Evolutionary conservation across 2,888 invertebrate genomes (phyloP).

Genomic region (Drosophila stalkeri): DNA sequence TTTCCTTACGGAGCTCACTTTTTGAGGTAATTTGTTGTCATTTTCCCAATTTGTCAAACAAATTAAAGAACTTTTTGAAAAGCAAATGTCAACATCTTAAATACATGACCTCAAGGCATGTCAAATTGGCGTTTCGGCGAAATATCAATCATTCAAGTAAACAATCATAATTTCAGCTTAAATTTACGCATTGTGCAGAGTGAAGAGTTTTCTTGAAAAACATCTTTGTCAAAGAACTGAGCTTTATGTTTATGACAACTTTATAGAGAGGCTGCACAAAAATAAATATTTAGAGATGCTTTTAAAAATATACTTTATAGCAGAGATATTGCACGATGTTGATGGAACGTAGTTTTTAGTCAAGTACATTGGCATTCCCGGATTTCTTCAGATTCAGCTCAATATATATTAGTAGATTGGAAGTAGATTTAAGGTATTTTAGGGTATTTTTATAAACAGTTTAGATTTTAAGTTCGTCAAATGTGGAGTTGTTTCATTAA

Average conservation of each 20-base stretch:
- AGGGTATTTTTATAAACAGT: too few species aligned
- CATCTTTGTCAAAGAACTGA: not conserved
- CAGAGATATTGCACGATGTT: not conserved
- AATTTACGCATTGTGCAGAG: constrained; percentile 13
- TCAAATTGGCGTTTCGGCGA: not conserved
- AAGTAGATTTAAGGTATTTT: too few species aligned
- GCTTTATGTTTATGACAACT: not conserved
- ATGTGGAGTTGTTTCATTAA: too few species aligned
- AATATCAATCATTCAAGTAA: constrained; percentile 31
- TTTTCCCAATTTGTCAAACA: not conserved
- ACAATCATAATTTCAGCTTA: constrained; percentile 35
- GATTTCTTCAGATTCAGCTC: not conserved
- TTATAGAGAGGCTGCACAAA: not conserved
- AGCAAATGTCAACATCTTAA: constrained; percentile 2
- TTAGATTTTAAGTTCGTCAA: too few species aligned
- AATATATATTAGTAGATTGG: not conserved
- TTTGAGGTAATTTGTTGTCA: too few species aligned
- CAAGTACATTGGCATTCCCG: not conserved
- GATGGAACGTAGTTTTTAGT: not conserved
- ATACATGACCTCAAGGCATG: not conserved
- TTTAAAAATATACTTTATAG: not conserved
- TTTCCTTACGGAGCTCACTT: not conserved
- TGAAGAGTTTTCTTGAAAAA: not conserved
- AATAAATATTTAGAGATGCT: not conserved
- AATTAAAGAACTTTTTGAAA: not conserved